Percentiles rank a stretch among this genome's conserved stretches.
Evolutionary conservation across 1,140 invertebrate species (phyloP).

Genomic region (Drosophila nigrodunni): DNA sequence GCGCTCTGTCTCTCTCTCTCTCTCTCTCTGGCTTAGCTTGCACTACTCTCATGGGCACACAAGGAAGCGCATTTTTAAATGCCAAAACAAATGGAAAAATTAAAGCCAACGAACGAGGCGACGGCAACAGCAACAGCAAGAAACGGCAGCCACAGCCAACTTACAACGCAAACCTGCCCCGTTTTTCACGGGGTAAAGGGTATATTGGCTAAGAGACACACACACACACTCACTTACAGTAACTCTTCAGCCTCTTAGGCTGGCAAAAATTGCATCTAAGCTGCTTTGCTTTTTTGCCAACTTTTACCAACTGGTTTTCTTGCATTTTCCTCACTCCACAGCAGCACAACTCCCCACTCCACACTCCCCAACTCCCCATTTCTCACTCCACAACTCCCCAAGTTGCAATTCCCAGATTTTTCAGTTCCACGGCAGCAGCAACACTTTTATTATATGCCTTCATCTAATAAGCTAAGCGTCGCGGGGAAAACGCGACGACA

Average conservation of each 20-base stretch:
- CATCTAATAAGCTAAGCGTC: slow-evolving; percentile 76
- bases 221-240: neutral
- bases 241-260: slow-evolving; percentile 34
- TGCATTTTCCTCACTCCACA: slow-evolving; percentile 41
- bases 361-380: neutral
- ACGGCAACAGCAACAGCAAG: slow-evolving; percentile 31
- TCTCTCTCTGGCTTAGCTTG: neutral
- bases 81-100: slow-evolving; percentile 83
- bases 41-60: slow-evolving; percentile 53
- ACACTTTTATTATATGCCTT: slow-evolving; percentile 82
- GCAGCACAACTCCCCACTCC: neutral
- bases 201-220: slow-evolving; percentile 5
- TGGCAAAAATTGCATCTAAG: slow-evolving; percentile 78
- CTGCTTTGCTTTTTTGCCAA: slow-evolving; percentile 71
- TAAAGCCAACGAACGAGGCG: slow-evolving; percentile 75
- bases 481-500: slow-evolving; percentile 51
- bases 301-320: slow-evolving; percentile 78
- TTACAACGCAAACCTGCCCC: slow-evolving; percentile 45
- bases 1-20: slow-evolving; percentile 13
- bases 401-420: slow-evolving; percentile 50
- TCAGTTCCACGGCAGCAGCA: slow-evolving; percentile 66
- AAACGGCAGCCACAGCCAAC: slow-evolving; percentile 26
- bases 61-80: slow-evolving; percentile 83
- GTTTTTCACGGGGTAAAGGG: slow-evolving; percentile 1
- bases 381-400: neutral